Evolutionary conservation across 2,797 vertebrate genomes (phyloP).

Genomic region (Chloroceryle amazona): DNA sequence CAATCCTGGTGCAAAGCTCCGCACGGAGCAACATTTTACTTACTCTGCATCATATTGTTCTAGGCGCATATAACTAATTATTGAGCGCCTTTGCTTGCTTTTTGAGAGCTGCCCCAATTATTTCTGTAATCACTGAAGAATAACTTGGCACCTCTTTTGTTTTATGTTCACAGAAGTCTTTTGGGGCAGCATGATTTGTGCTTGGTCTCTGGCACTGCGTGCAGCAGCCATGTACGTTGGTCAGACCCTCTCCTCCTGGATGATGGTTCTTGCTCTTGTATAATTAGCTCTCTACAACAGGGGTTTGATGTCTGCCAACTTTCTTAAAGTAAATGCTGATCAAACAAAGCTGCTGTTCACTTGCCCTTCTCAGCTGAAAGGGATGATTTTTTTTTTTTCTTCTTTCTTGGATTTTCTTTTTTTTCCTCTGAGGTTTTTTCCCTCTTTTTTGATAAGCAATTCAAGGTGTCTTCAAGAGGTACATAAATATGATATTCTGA

Average conservation of each 20-base stretch:
- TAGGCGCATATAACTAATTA: background rate
- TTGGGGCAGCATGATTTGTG: background rate
- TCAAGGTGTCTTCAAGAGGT: slow-evolving; percentile 35
- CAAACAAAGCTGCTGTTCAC: slow-evolving; percentile 36
- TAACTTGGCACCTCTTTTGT: background rate
- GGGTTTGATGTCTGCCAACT: slow-evolving; percentile 18
- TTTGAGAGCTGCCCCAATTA: slow-evolving; percentile 20
- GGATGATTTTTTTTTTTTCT: background rate
- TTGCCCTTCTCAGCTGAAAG: slow-evolving; percentile 16
- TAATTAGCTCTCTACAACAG: background rate
- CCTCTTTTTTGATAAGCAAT: background rate
- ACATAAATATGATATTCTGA: slow-evolving; percentile 26
- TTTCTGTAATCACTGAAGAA: background rate
- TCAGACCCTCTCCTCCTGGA: background rate
- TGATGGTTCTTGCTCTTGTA: background rate
- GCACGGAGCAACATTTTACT: background rate
- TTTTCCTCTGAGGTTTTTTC: background rate
- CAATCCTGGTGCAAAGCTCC: background rate
- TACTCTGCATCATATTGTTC: background rate
- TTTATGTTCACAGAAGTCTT: background rate
- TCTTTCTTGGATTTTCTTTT: background rate
- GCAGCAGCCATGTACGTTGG: background rate
- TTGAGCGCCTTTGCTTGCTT: background rate
- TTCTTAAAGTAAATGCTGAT: slow-evolving; percentile 44
- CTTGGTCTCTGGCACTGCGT: background rate